Conservation (phyloP, 1,140 invertebrate species). For the Formica exsecta region DNA sequence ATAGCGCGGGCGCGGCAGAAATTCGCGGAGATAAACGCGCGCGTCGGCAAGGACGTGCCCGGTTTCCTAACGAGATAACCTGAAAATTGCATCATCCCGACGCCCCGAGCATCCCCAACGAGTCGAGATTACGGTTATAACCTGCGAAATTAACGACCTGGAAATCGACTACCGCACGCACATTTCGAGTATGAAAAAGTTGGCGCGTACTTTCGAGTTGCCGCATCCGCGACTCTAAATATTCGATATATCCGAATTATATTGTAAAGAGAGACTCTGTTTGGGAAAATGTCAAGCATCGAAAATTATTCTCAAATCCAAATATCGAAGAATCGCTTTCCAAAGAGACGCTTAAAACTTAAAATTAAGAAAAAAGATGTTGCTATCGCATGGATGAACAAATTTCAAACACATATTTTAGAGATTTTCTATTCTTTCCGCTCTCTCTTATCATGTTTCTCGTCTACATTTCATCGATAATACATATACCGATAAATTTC, state of each 20-base stretch:
- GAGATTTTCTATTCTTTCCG: too few relatives aligned
- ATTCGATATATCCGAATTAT: constrained; percentile 1
- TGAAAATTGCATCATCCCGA: constrained; percentile 54
- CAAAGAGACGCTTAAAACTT: too few relatives aligned
- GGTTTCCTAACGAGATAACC: constrained; percentile 46
- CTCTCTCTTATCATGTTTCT: too few relatives aligned
- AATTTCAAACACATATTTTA: too few relatives aligned
- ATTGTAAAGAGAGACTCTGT: too few relatives aligned
- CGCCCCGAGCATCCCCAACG: constrained; percentile 23
- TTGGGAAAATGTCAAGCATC: too few relatives aligned
- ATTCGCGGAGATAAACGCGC: constrained; percentile 54
- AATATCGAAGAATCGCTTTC: too few relatives aligned
- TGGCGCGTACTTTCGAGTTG: not conserved
- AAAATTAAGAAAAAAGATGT: too few relatives aligned
- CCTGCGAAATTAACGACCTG: constrained; percentile 46
- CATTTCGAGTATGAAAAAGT: constrained; percentile 40
- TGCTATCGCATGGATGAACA: too few relatives aligned
- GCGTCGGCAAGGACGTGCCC: constrained; percentile 52
- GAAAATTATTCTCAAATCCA: too few relatives aligned
- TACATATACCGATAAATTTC: too few relatives aligned
- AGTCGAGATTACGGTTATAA: constrained; percentile 41
- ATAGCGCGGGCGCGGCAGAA: constrained; percentile 42
- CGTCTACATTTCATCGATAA: too few relatives aligned
- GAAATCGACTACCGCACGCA: constrained; percentile 33
- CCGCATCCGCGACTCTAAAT: not conserved